phyloP scores from a whole-genome alignment of 2,113 vertebrate species.

The Notiomystis cincta region DNA sequence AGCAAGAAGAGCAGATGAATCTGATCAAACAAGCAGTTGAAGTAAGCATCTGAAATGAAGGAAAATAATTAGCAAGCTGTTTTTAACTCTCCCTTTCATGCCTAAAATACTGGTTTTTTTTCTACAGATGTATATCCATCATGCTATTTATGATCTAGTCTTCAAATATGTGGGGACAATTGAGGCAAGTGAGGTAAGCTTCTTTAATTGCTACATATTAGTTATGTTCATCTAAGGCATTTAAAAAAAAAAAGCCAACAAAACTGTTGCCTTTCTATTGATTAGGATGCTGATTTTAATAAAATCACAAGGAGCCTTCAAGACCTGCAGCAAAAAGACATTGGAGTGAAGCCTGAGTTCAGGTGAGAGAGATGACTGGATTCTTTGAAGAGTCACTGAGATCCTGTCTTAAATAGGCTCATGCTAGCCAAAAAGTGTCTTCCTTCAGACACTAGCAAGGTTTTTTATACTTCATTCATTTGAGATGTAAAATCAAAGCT shows the following conservation, averaged over 20 bases:
- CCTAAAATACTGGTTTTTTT: background rate
- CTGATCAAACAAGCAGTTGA: conserved; percentile 96
- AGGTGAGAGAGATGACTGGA: conserved; percentile 74
- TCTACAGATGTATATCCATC: conserved; percentile 90
- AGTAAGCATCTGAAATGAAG: conserved; percentile 70
- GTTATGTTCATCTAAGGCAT: background rate
- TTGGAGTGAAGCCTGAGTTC: conserved; percentile 92
- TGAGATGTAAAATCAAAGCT: background rate
- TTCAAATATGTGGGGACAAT: conserved; percentile 94
- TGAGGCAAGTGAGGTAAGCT: conserved; percentile 88
- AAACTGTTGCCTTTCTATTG: background rate
- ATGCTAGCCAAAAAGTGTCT: background rate
- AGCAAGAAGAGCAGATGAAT: conserved; percentile 92
- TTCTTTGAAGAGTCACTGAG: background rate
- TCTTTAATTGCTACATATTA: background rate
- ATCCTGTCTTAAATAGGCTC: background rate
- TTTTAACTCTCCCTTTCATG: background rate
- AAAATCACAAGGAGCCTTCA: conserved; percentile 94
- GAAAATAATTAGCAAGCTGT: background rate
- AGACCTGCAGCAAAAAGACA: conserved; percentile 92
- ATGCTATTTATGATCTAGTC: conserved; percentile 89
- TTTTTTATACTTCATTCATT: background rate
- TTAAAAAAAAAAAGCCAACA: too few relatives aligned
- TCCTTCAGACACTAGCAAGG: background rate
- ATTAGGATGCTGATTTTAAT: conserved; percentile 93